phyloP scores from a whole-genome alignment of 2,888 invertebrate genomes.

The Rapana venosa region DNA sequence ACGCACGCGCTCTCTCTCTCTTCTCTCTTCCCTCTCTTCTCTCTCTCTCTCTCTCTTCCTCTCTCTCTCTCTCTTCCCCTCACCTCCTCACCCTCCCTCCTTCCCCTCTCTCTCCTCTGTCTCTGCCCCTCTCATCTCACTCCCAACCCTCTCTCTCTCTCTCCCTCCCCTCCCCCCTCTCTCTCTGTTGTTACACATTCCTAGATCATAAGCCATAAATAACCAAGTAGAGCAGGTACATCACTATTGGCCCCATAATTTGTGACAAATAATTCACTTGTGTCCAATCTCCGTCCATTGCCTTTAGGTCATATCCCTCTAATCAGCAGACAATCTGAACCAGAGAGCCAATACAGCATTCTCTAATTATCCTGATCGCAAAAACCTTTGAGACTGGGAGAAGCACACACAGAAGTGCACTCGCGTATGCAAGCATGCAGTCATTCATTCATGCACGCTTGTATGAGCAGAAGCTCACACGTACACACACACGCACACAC shows the following conservation, averaged over 20 bases:
- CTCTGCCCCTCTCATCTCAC: background rate
- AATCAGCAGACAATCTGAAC: too few relatives aligned
- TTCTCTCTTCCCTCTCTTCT: background rate
- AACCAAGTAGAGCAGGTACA: too few relatives aligned
- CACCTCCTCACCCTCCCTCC: background rate
- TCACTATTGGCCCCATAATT: too few relatives aligned
- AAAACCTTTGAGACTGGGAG: too few relatives aligned
- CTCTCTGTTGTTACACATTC: background rate
- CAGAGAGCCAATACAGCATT: too few relatives aligned
- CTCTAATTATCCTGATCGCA: too few relatives aligned
- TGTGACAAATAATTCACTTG: too few relatives aligned
- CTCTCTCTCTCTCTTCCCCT: background rate
- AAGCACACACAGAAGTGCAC: background rate
- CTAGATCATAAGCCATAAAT: too few relatives aligned
- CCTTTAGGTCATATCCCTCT: too few relatives aligned
- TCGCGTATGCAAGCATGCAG: background rate
- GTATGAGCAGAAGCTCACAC: background rate
- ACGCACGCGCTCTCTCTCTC: background rate
- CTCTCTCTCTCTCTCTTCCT: background rate
- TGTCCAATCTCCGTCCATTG: too few relatives aligned
- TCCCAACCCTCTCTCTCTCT: background rate
- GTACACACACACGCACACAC: background rate
- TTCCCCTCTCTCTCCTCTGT: background rate
- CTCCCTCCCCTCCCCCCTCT: constrained; percentile 8
- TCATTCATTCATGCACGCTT: background rate